Evolutionary conservation across 1,140 invertebrate species (phyloP).

Genomic region (Lamellibrachia luymesi): DNA sequence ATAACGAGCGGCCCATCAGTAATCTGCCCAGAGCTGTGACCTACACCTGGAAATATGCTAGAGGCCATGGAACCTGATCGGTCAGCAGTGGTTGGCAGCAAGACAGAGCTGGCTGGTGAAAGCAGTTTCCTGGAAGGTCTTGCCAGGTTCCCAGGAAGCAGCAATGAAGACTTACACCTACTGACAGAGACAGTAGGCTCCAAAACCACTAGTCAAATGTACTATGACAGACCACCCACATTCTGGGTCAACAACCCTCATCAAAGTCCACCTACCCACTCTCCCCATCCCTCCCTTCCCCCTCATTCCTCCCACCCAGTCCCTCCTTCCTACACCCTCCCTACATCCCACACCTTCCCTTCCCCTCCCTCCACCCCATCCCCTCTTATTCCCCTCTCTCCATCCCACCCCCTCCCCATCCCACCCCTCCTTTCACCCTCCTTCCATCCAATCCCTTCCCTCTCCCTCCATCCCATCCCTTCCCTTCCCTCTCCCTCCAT

Average conservation of each 20-base stretch:
- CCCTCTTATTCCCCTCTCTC: background rate
- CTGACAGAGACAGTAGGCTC: background rate
- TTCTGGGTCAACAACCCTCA: background rate
- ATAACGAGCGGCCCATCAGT: too few relatives aligned
- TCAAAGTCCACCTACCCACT: background rate
- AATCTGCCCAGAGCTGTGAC: too few relatives aligned
- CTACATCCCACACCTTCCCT: background rate
- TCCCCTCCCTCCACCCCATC: too few relatives aligned
- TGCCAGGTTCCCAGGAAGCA: background rate
- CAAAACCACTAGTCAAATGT: background rate
- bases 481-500: too few relatives aligned
- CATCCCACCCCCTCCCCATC: background rate
- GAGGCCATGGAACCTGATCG: too few relatives aligned
- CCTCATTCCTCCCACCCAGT: background rate
- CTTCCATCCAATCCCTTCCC: too few relatives aligned
- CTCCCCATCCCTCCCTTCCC: background rate
- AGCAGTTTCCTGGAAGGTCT: background rate
- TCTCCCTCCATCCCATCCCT: too few relatives aligned
- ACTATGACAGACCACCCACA: background rate
- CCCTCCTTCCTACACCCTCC: background rate
- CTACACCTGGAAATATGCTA: too few relatives aligned
- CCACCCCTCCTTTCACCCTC: background rate
- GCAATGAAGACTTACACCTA: background rate
- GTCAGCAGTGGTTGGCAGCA: background rate
- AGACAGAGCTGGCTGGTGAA: background rate